phyloP scores from a whole-genome alignment of 2,888 invertebrate species.

The Philopedon plagiatum region DNA sequence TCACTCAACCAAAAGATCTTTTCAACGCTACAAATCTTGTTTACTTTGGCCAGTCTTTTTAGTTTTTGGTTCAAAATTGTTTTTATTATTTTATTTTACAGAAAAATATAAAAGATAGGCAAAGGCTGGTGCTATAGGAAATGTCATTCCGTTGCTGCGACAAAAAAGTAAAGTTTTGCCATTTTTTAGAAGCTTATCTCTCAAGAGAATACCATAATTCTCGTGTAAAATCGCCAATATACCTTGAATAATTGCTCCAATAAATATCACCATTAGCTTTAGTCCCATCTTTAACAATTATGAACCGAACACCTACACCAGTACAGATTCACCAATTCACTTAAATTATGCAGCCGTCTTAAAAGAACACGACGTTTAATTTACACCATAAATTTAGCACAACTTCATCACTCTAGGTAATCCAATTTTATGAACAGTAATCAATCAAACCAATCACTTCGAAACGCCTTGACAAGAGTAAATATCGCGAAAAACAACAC shows the following conservation, averaged over 20 bases:
- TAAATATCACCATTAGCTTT: constrained; percentile 15
- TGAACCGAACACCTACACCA: not conserved
- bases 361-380: not conserved
- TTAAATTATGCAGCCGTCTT: not conserved
- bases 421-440: not conserved
- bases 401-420: constrained; percentile 3
- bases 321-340: constrained; percentile 8
- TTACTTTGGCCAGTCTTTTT: too few relatives aligned
- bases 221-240: too few relatives aligned
- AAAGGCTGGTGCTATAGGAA: too few relatives aligned
- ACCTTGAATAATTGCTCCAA: constrained; percentile 33
- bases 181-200: too few relatives aligned
- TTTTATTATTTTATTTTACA: too few relatives aligned
- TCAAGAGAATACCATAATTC: too few relatives aligned
- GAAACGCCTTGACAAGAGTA: not conserved
- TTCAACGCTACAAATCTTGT: too few relatives aligned
- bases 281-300: constrained; percentile 19
- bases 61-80: too few relatives aligned
- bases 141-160: too few relatives aligned
- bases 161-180: too few relatives aligned
- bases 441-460: constrained; percentile 2
- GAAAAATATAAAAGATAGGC: too few relatives aligned
- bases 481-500: not conserved
- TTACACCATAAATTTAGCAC: constrained; percentile 12
- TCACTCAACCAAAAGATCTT: too few relatives aligned